Evolutionary conservation across 2,888 invertebrate genomes (phyloP).

Genomic region (Agriopis leucophaearia): DNA sequence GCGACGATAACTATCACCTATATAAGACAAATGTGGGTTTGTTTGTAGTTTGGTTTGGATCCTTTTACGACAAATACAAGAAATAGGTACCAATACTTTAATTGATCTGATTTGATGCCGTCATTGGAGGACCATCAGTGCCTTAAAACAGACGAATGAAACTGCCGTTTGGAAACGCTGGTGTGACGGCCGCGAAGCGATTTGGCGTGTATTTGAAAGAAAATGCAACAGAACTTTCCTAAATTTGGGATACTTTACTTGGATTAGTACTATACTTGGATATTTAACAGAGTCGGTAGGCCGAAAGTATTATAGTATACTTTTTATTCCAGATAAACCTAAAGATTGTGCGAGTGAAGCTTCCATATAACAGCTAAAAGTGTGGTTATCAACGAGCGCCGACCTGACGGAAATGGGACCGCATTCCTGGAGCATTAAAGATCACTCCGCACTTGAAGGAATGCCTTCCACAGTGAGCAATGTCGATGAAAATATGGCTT

Average conservation of each 20-base stretch:
- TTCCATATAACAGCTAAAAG: neutral
- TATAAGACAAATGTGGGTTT: neutral
- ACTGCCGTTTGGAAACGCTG: no score
- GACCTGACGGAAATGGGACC: conserved; percentile 62
- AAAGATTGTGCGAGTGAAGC: no score
- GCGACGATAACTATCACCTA: conserved; percentile 35
- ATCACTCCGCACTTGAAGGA: conserved; percentile 39
- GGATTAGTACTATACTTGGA: no score
- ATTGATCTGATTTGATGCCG: no score
- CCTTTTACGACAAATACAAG: neutral
- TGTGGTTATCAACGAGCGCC: conserved; percentile 44
- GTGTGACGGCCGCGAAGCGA: no score
- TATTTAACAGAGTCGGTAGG: no score
- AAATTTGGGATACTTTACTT: no score
- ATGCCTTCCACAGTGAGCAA: neutral
- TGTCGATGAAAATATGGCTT: neutral
- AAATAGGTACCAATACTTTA: neutral
- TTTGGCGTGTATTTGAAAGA: no score
- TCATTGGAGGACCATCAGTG: no score
- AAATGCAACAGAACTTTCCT: no score
- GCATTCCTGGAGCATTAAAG: conserved; percentile 62
- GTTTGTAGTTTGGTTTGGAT: neutral
- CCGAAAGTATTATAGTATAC: neutral
- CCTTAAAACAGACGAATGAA: no score
- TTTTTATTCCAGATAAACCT: neutral